A percentile compares a stretch with the other conserved stretches of the same genome.
These are phyloP conservation scores for Pteria penguin DNA, from an alignment of 2,888 invertebrate genomes.

Conservation along the genomic window DNA sequence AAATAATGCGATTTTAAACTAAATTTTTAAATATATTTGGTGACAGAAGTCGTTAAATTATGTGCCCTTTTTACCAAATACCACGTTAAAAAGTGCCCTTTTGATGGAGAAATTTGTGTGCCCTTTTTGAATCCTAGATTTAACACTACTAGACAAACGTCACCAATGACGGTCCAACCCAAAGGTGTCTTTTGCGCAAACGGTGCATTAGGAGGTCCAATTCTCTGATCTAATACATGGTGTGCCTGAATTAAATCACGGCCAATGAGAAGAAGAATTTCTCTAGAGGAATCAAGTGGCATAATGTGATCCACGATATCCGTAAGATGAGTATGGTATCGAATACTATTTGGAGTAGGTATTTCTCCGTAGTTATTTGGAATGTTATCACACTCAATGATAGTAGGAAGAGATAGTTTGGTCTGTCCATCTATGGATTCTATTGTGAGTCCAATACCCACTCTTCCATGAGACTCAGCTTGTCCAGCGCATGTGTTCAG, in stretches of 20 bases:
- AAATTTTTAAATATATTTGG: no score
- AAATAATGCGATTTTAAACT: no score
- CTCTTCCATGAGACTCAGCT: neutral
- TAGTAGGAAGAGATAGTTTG: neutral
- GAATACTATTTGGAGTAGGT: neutral
- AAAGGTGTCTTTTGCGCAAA: neutral
- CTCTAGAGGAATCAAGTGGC: neutral
- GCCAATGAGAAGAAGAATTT: neutral
- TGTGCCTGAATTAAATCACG: neutral
- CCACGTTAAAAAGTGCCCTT: no score
- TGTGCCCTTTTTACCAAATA: no score
- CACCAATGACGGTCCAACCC: neutral
- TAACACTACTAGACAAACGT: neutral
- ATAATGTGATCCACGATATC: neutral
- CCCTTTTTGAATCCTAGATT: no score
- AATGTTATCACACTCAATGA: neutral
- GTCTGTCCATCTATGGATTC: neutral
- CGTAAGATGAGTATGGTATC: neutral
- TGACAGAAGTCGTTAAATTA: no score
- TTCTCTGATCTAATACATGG: neutral
- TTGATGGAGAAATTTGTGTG: no score
- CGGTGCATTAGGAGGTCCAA: neutral
- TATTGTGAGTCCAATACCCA: neutral
- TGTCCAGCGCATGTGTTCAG: neutral
- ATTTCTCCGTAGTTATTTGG: neutral